A percentile compares a stretch with the other conserved stretches of the same genome.
Evolutionary conservation across 2,888 invertebrate genomes (phyloP).

Genomic region (Crocallis elinguaria): DNA sequence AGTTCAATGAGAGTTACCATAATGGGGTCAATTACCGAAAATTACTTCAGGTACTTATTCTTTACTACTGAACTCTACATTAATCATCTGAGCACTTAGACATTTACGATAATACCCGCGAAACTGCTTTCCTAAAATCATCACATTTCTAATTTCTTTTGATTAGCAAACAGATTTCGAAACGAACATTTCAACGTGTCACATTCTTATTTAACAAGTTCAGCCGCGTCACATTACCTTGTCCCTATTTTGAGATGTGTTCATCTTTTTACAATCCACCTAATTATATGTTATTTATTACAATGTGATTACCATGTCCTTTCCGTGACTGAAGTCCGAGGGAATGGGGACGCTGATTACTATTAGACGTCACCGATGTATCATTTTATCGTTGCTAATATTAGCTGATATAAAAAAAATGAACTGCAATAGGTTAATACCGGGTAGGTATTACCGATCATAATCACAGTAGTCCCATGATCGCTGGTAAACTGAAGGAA

Average conservation of each 20-base stretch:
- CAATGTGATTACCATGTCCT: slow-evolving; percentile 3
- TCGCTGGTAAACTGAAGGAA: no score
- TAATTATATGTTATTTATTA: slow-evolving; percentile 1
- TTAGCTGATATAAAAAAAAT: no score
- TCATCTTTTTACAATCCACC: slow-evolving; percentile 52
- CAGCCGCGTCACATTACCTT: slow-evolving; percentile 51
- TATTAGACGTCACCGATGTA: neutral
- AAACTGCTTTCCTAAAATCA: no score
- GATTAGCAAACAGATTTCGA: neutral
- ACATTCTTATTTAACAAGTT: neutral
- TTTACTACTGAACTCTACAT: no score
- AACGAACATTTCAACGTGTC: neutral
- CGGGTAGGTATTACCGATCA: neutral
- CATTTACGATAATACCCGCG: no score
- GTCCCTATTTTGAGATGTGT: slow-evolving; percentile 59
- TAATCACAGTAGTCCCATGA: neutral
- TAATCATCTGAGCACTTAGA: no score
- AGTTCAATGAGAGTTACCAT: no score
- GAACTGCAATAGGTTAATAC: no score
- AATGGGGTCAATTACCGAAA: no score
- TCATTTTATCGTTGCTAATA: neutral
- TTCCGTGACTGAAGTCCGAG: slow-evolving; percentile 17
- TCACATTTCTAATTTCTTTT: no score
- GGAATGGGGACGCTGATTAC: slow-evolving; percentile 7
- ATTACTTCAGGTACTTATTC: no score